Evolutionary conservation across 2,888 invertebrate genomes (phyloP).

Genomic region (Tinea trinotella): DNA sequence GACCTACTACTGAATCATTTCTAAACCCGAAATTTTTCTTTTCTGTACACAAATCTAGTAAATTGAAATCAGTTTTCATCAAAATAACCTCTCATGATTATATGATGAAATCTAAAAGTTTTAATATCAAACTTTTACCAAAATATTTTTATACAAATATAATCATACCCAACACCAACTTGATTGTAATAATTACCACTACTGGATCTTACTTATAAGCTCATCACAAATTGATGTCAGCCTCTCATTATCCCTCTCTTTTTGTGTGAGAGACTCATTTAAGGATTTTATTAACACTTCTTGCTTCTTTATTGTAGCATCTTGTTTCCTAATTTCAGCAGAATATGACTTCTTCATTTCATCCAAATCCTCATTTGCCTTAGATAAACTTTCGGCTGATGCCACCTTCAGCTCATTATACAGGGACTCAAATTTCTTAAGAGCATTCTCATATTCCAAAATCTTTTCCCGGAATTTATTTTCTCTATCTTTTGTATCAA

Average conservation of each 20-base stretch:
- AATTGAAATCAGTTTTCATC: too few relatives aligned
- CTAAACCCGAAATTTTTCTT: too few relatives aligned
- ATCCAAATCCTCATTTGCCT: slow-evolving; percentile 84
- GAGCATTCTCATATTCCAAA: slow-evolving; percentile 76
- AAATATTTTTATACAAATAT: too few relatives aligned
- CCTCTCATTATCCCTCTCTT: slow-evolving; percentile 90
- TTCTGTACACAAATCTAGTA: too few relatives aligned
- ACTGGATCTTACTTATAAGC: slow-evolving; percentile 77
- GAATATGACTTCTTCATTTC: slow-evolving; percentile 79
- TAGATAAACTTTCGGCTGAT: slow-evolving; percentile 85
- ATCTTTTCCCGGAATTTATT: slow-evolving; percentile 78
- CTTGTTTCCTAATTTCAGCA: slow-evolving; percentile 84
- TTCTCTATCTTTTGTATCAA: slow-evolving; percentile 73
- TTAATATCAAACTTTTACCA: too few relatives aligned
- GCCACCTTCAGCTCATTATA: slow-evolving; percentile 88
- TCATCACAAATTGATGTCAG: slow-evolving; percentile 94
- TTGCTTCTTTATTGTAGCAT: slow-evolving; percentile 88
- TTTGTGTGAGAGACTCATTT: slow-evolving; percentile 87
- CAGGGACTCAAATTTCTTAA: slow-evolving; percentile 82
- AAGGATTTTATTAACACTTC: slow-evolving; percentile 89
- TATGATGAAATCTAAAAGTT: too few relatives aligned
- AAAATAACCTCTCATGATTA: too few relatives aligned
- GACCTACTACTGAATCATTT: too few relatives aligned
- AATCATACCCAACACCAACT: too few relatives aligned
- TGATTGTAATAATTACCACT: too few relatives aligned